Evolutionary conservation across 2,797 vertebrate genomes (phyloP).

Genomic region (Buceros bicornis): DNA sequence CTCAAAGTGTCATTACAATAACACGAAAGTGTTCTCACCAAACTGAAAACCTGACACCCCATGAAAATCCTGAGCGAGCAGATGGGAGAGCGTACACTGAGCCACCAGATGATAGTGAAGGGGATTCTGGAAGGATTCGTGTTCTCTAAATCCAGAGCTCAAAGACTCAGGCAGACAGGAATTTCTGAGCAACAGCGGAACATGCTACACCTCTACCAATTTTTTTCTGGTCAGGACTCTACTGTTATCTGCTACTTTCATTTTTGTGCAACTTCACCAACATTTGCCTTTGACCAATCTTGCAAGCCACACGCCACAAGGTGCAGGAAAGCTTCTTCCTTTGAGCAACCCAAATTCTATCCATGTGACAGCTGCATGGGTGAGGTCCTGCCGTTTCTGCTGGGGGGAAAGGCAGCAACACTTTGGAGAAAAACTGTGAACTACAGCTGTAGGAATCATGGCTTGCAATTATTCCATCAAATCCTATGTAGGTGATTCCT

Average conservation of each 20-base stretch:
- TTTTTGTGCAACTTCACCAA: not conserved
- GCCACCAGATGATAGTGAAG: not conserved
- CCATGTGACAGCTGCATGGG: not conserved
- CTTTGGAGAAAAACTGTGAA: not conserved
- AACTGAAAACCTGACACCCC: not conserved
- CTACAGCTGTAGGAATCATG: not conserved
- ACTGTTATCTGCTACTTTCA: not conserved
- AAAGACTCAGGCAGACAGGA: not conserved
- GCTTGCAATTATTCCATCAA: not conserved
- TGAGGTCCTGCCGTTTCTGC: not conserved
- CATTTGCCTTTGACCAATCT: not conserved
- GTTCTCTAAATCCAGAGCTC: not conserved
- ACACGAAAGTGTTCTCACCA: not conserved
- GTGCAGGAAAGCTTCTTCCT: not conserved
- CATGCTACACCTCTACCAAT: fast-evolving
- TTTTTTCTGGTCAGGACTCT: not conserved
- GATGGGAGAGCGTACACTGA: not conserved
- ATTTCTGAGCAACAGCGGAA: not conserved
- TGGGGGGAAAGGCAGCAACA: fast-evolving
- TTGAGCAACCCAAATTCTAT: not conserved
- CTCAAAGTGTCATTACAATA: not conserved
- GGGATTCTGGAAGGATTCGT: not conserved
- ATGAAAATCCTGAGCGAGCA: not conserved
- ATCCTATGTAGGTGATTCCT: not conserved
- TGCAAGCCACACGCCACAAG: not conserved